Evolutionary conservation across 2,888 invertebrate genomes (phyloP).

Genomic region (Pomacea canaliculata): DNA sequence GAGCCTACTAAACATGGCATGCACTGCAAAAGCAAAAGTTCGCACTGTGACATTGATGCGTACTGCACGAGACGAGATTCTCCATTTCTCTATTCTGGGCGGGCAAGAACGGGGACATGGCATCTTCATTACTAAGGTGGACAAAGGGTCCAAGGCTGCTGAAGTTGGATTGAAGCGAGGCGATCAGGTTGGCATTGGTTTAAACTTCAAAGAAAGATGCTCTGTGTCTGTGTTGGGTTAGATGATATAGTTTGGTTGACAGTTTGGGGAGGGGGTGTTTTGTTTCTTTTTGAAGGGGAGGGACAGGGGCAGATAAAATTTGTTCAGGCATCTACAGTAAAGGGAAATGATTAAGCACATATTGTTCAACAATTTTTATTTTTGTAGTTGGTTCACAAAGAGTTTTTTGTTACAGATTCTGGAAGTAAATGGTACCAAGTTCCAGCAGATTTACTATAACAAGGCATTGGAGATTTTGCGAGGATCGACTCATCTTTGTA

Average conservation of each 20-base stretch:
- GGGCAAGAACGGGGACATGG: constrained; percentile 93
- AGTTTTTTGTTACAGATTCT: constrained; percentile 75
- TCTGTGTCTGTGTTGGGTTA: neutral
- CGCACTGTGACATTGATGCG: constrained; percentile 92
- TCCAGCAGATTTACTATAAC: constrained; percentile 91
- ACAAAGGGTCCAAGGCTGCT: constrained; percentile 92
- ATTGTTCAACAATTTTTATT: too few relatives aligned
- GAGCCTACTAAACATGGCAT: constrained; percentile 87
- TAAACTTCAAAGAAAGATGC: neutral
- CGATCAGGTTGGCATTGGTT: constrained; percentile 78
- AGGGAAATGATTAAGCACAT: too few relatives aligned
- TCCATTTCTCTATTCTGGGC: constrained; percentile 94
- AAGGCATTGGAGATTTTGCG: constrained; percentile 93
- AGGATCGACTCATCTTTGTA: constrained; percentile 94
- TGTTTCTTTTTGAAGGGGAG: neutral
- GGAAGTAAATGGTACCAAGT: constrained; percentile 97
- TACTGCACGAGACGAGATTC: constrained; percentile 88
- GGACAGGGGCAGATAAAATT: too few relatives aligned
- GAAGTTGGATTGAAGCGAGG: constrained; percentile 96
- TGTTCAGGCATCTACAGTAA: neutral
- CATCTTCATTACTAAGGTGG: constrained; percentile 94
- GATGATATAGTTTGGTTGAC: neutral
- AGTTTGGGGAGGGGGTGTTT: neutral
- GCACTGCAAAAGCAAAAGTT: constrained; percentile 94
- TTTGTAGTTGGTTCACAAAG: too few relatives aligned